These are phyloP conservation scores for Epiperipatus broadwayi DNA, from an alignment of 2,888 invertebrate species.

Conservation along the genomic window DNA sequence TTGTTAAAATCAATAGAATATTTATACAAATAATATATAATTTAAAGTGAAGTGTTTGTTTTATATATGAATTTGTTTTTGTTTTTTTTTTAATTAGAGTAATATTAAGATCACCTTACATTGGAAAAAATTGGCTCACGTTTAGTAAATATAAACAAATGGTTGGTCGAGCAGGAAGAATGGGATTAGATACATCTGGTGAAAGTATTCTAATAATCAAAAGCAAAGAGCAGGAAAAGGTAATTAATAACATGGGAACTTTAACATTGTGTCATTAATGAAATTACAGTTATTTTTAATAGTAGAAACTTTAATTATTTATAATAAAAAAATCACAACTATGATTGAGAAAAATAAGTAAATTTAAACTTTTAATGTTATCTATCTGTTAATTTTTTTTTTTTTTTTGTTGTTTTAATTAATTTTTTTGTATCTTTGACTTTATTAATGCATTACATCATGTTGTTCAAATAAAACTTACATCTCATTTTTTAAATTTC, in stretches of 20 bases:
- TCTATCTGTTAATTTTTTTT: no score
- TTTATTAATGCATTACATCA: no score
- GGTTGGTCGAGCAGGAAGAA: slow-evolving; percentile 80
- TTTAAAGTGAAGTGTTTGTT: slow-evolving; percentile 33
- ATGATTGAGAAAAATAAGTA: no score
- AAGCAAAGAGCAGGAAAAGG: slow-evolving; percentile 34
- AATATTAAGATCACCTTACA: slow-evolving; percentile 60
- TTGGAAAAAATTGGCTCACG: slow-evolving; percentile 52
- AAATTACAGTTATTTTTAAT: slow-evolving; percentile 15
- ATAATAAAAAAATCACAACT: no score
- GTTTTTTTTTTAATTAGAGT: slow-evolving; percentile 29
- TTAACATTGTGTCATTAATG: slow-evolving; percentile 5
- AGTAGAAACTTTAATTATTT: no score
- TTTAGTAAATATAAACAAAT: slow-evolving; percentile 78
- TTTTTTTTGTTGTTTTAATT: no score
- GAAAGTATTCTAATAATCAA: slow-evolving; percentile 71
- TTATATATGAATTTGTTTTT: slow-evolving; percentile 8
- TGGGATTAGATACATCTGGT: slow-evolving; percentile 58
- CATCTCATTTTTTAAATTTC: no score
- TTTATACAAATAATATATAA: no score
- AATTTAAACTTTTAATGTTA: no score
- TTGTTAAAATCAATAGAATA: no score
- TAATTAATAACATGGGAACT: slow-evolving; percentile 16
- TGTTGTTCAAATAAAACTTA: no score
- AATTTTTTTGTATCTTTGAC: no score